phyloP scores from a whole-genome alignment of 2,113 vertebrate species.

The Axis porcinus region DNA sequence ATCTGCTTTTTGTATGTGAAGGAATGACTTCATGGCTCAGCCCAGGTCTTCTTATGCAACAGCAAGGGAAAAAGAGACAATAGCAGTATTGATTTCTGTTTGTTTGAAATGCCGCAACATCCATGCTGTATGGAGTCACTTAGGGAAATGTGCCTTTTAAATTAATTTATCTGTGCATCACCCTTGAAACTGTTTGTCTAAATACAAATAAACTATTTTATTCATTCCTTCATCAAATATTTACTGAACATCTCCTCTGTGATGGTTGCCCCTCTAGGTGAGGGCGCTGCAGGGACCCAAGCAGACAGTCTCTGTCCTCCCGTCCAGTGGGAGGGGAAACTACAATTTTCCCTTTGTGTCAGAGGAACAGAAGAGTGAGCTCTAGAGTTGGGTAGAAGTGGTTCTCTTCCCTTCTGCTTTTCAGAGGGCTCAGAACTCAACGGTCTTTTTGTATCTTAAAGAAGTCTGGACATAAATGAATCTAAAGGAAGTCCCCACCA shows the following conservation, averaged over 20 bases:
- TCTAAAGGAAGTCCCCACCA: not conserved
- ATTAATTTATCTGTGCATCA: not conserved
- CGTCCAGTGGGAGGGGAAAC: not conserved
- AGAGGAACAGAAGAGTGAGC: not conserved
- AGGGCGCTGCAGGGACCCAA: not conserved
- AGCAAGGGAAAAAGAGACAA: not conserved
- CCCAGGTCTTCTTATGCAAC: not conserved
- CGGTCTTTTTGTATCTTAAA: not conserved
- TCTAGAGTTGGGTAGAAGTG: not conserved
- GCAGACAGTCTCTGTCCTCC: not conserved
- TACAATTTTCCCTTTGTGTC: not conserved
- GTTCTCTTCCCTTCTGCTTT: not conserved
- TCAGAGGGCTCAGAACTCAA: not conserved
- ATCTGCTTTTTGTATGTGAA: not conserved
- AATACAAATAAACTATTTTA: not conserved
- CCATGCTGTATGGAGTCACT: not conserved
- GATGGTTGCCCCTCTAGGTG: not conserved
- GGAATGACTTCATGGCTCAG: not conserved
- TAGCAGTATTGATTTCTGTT: not conserved
- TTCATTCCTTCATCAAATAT: not conserved
- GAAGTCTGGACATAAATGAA: not conserved
- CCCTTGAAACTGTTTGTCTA: not conserved
- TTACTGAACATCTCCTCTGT: not conserved
- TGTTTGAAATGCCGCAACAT: not conserved
- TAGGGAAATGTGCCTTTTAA: not conserved